These are phyloP conservation scores for Lasioglossum marginatum DNA, from an alignment of 2,888 invertebrate species.

Conservation along the genomic window DNA sequence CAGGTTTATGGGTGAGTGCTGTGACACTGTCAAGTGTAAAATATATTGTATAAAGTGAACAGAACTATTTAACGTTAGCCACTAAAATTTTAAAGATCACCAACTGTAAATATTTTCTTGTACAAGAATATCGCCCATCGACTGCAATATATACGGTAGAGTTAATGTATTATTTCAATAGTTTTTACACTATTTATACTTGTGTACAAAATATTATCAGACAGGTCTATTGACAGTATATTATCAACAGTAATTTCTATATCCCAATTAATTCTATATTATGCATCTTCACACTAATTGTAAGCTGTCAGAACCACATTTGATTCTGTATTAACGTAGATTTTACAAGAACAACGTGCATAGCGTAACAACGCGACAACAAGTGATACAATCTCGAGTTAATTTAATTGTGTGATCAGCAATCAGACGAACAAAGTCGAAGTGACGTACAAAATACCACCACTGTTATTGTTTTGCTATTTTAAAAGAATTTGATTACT, in stretches of 20 bases:
- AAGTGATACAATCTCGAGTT: constrained; percentile 35
- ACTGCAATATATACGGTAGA: constrained; percentile 19
- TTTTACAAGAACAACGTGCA: constrained; percentile 29
- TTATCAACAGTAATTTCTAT: constrained; percentile 23
- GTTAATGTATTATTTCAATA: constrained; percentile 25
- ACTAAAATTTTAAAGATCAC: not conserved
- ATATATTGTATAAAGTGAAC: constrained; percentile 47
- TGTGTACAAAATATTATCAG: constrained; percentile 46
- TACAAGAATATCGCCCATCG: constrained; percentile 45
- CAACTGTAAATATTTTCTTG: constrained; percentile 32
- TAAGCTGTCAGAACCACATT: constrained; percentile 35
- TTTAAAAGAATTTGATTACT: not conserved
- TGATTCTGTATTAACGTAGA: constrained; percentile 20
- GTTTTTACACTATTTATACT: constrained; percentile 54
- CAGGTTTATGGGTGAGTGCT: constrained; percentile 1
- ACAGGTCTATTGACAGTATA: constrained; percentile 16
- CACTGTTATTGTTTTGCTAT: constrained; percentile 21
- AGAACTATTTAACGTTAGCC: constrained; percentile 8
- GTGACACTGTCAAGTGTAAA: constrained; percentile 31
- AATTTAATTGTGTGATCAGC: constrained; percentile 38
- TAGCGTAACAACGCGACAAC: constrained; percentile 33
- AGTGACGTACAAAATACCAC: constrained; percentile 55
- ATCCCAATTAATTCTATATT: constrained; percentile 27
- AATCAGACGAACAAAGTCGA: constrained; percentile 24
- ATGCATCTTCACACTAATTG: constrained; percentile 35